A percentile compares a stretch with the other conserved stretches of the same genome.
Evolutionary conservation across 2,888 invertebrate genomes (phyloP).

Genomic region (Nomada lathburiana): DNA sequence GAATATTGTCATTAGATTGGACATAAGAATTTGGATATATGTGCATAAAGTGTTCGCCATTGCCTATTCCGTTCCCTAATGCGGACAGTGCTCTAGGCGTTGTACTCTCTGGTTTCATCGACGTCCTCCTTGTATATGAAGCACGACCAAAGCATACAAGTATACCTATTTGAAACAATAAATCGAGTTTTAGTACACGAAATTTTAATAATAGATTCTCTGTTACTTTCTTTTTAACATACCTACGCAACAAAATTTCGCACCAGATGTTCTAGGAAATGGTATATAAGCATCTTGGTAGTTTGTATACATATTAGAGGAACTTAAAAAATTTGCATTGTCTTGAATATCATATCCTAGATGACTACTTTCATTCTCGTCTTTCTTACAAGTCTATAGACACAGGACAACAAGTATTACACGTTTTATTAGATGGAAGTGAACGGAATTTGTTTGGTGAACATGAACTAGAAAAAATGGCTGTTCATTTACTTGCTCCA

Average conservation of each 20-base stretch:
- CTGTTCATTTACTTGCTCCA: conserved; percentile 85
- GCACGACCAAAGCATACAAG: conserved; percentile 94
- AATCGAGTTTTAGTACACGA: background rate
- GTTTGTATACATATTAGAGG: conserved; percentile 80
- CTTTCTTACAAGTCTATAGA: conserved; percentile 79
- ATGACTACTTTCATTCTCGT: conserved; percentile 80
- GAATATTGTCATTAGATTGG: conserved; percentile 81
- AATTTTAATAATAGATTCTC: background rate
- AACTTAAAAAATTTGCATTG: conserved; percentile 78
- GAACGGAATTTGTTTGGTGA: background rate
- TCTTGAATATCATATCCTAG: conserved; percentile 80
- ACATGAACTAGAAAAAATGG: background rate
- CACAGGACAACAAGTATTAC: conserved; percentile 11
- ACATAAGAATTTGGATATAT: conserved; percentile 85
- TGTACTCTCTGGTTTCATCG: conserved; percentile 89
- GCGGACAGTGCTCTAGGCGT: conserved; percentile 93
- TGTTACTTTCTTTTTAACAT: conserved; percentile 62
- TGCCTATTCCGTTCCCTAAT: conserved; percentile 86
- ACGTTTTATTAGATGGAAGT: background rate
- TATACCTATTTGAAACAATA: conserved; percentile 84
- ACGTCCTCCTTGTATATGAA: conserved; percentile 88
- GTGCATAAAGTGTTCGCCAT: conserved; percentile 85
- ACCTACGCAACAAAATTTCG: conserved; percentile 95
- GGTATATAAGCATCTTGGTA: conserved; percentile 93
- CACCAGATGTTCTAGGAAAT: conserved; percentile 97